phyloP scores from a whole-genome alignment of 2,113 vertebrate genomes.

The Mirounga angustirostris region DNA sequence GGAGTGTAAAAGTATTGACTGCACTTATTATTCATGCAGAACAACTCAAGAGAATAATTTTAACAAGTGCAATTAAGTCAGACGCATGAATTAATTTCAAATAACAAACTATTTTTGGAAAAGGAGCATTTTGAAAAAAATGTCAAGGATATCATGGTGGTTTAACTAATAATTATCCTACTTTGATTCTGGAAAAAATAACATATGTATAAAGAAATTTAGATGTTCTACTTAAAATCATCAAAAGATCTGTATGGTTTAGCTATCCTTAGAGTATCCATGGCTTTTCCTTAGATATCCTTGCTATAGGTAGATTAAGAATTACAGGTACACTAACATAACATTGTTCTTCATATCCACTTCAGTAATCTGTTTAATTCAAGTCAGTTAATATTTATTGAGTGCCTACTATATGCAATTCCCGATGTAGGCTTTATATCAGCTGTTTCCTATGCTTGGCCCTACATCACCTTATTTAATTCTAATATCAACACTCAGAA shows the following conservation, averaged over 20 bases:
- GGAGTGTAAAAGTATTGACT: constrained; percentile 5
- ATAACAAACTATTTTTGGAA: constrained; percentile 57
- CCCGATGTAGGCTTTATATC: not conserved
- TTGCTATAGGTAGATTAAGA: not conserved
- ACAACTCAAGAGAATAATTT: constrained; percentile 53
- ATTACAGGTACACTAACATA: not conserved
- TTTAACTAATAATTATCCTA: constrained; percentile 16
- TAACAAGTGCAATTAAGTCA: constrained; percentile 63
- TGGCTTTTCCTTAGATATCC: not conserved
- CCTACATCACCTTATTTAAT: not conserved
- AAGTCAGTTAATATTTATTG: not conserved
- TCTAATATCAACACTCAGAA: not conserved
- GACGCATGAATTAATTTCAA: constrained; percentile 58
- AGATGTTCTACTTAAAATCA: not conserved
- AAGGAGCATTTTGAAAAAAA: constrained; percentile 31
- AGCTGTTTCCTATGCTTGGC: not conserved
- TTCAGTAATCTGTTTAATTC: not conserved
- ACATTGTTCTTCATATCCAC: not conserved
- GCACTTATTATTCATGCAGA: constrained; percentile 39
- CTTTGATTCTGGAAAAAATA: not conserved
- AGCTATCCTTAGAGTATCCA: not conserved
- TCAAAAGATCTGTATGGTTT: not conserved
- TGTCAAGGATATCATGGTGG: not conserved
- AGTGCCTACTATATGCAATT: not conserved
- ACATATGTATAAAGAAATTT: not conserved